Evolutionary conservation across 1,140 invertebrate species (phyloP).

Genomic region (Leptinotarsa texana): DNA sequence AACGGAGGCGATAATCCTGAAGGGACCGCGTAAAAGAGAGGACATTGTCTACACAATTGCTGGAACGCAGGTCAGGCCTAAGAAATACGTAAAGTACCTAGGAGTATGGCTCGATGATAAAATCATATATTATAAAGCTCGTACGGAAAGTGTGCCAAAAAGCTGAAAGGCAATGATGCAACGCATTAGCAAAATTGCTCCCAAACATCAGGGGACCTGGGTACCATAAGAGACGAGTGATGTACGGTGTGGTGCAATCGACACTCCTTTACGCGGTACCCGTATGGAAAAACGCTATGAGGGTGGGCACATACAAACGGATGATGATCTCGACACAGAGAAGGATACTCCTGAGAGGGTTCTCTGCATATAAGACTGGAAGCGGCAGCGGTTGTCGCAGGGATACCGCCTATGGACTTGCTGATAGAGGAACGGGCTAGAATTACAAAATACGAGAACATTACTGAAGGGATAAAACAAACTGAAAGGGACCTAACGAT

Average conservation of each 20-base stretch:
- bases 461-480: too few species aligned
- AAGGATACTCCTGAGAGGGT: slow-evolving; percentile 18
- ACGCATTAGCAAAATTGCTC: slow-evolving; percentile 24
- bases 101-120: slow-evolving; percentile 24
- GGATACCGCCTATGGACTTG: slow-evolving; percentile 13
- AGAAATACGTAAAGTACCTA: slow-evolving; percentile 23
- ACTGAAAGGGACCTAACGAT: not conserved
- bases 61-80: slow-evolving; percentile 1
- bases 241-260: slow-evolving; percentile 10
- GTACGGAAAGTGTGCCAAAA: not conserved
- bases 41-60: slow-evolving; percentile 13
- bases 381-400: slow-evolving; percentile 4
- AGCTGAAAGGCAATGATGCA: not conserved
- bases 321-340: slow-evolving; percentile 19
- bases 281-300: slow-evolving; percentile 18
- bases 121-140: slow-evolving; percentile 7
- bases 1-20: not conserved
- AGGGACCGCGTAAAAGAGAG: slow-evolving; percentile 4
- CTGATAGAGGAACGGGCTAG: not conserved
- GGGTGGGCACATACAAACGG: not conserved
- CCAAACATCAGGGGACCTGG: slow-evolving; percentile 27
- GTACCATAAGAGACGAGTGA: not conserved
- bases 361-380: slow-evolving; percentile 28
- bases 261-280: slow-evolving; percentile 23
- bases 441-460: not conserved